A percentile compares a stretch with the other conserved stretches of the same genome.
Conservation (phyloP, 92 coral and sea anemone genomes). For the Paragorgia papillata region DNA sequence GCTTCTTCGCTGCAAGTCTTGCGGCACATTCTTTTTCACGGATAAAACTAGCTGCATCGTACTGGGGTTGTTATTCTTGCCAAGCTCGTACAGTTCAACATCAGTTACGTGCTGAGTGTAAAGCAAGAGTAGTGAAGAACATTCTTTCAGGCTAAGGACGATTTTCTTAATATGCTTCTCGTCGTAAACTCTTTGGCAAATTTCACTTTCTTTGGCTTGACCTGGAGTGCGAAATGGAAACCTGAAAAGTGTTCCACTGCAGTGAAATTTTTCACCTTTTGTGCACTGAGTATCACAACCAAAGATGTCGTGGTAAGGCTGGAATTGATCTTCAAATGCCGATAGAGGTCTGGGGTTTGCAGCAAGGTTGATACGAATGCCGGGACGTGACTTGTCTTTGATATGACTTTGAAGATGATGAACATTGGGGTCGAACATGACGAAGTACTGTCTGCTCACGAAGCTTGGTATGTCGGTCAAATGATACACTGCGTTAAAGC, state of each 20-base stretch:
- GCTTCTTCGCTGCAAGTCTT: neutral
- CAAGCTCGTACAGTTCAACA: slow-evolving; percentile 51
- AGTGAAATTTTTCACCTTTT: slow-evolving; percentile 41
- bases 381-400: slow-evolving; percentile 61
- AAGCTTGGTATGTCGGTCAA: slow-evolving; percentile 94
- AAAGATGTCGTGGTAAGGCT: slow-evolving; percentile 66
- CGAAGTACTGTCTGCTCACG: slow-evolving; percentile 58
- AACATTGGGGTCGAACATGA: slow-evolving; percentile 78
- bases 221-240: slow-evolving; percentile 71
- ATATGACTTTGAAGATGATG: slow-evolving; percentile 58
- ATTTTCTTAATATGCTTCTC: slow-evolving; percentile 41
- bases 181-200: slow-evolving; percentile 53
- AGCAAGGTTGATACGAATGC: slow-evolving; percentile 63
- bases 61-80: slow-evolving; percentile 32
- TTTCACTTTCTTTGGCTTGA: slow-evolving; percentile 69
- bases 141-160: slow-evolving; percentile 46
- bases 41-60: slow-evolving; percentile 56
- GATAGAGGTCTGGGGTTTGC: slow-evolving; percentile 11
- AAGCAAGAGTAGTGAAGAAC: slow-evolving; percentile 58
- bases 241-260: slow-evolving; percentile 68
- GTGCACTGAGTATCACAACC: slow-evolving; percentile 63
- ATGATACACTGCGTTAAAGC: slow-evolving; percentile 84
- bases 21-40: slow-evolving; percentile 54
- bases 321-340: slow-evolving; percentile 60
- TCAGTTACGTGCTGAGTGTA: slow-evolving; percentile 62